phyloP scores from a whole-genome alignment of 2,113 vertebrate genomes.

The Phoenicopterus ruber region DNA sequence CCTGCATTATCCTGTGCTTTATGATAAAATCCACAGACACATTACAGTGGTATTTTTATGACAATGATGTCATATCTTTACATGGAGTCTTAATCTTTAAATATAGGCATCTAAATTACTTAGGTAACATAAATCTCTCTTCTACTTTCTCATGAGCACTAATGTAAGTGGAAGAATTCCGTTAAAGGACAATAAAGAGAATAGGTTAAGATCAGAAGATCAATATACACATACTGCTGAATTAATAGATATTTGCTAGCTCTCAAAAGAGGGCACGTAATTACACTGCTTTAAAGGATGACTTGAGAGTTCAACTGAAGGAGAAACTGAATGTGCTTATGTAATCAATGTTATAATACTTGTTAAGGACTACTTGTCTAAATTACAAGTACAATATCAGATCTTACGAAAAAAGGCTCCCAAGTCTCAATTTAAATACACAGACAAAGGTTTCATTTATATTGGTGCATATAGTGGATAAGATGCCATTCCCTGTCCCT shows the following conservation, averaged over 20 bases:
- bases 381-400: neutral
- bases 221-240: slow-evolving; percentile 52
- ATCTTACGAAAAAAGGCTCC: neutral
- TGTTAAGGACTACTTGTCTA: neutral
- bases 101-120: neutral
- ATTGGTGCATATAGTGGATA: neutral
- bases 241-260: slow-evolving; percentile 62
- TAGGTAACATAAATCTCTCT: neutral
- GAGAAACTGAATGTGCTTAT: slow-evolving; percentile 42
- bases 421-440: neutral
- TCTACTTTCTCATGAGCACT: neutral
- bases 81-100: neutral
- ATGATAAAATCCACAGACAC: neutral
- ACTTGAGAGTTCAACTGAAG: slow-evolving; percentile 46
- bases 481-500: neutral
- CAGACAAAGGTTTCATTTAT: neutral
- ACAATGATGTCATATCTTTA: neutral
- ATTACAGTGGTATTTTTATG: neutral
- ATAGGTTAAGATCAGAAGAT: slow-evolving; percentile 52
- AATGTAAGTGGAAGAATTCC: neutral
- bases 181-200: slow-evolving; percentile 54
- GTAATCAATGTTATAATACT: slow-evolving; percentile 5
- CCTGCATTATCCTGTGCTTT: neutral
- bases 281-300: slow-evolving; percentile 40
- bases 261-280: slow-evolving; percentile 16